Conservation (phyloP, 2,797 vertebrate species). For the Tapirus indicus region DNA sequence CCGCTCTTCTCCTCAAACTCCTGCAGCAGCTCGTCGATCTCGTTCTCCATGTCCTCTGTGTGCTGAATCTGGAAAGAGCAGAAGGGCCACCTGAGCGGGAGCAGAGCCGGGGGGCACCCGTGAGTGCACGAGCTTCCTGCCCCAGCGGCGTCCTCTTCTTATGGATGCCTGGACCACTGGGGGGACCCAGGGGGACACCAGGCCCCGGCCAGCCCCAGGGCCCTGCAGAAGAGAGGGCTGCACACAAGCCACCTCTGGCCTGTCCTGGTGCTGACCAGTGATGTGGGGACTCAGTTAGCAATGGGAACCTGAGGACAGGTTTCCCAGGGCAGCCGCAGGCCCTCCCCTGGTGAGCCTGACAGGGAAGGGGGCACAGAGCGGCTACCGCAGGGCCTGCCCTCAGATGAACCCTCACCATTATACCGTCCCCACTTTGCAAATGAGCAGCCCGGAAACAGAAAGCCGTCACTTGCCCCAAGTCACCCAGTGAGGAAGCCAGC, state of each 20-base stretch:
- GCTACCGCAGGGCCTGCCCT: background rate
- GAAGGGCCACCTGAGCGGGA: fast-evolving
- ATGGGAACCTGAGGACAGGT: too few relatives aligned
- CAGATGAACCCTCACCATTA: fast-evolving
- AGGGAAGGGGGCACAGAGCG: background rate
- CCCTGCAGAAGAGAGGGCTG: too few relatives aligned
- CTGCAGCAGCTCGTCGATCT: conserved; percentile 98
- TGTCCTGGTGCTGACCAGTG: too few relatives aligned
- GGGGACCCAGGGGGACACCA: too few relatives aligned
- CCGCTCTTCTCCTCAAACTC: conserved; percentile 99
- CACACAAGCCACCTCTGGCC: too few relatives aligned
- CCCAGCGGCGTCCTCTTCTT: too few relatives aligned
- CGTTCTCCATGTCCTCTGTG: conserved; percentile 99
- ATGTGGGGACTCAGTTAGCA: too few relatives aligned
- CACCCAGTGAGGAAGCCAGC: background rate
- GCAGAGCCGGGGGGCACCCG: too few relatives aligned
- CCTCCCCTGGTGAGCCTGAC: background rate
- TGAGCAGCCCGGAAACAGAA: background rate
- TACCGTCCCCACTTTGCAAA: background rate
- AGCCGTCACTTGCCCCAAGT: fast-evolving
- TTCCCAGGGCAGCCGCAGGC: background rate
- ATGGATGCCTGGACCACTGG: too few relatives aligned
- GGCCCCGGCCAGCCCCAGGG: too few relatives aligned
- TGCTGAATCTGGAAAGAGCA: conserved; percentile 94
- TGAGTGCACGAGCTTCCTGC: too few relatives aligned